Evolutionary conservation across 2,888 invertebrate species (phyloP).

Genomic region (Mythimna ferrago): DNA sequence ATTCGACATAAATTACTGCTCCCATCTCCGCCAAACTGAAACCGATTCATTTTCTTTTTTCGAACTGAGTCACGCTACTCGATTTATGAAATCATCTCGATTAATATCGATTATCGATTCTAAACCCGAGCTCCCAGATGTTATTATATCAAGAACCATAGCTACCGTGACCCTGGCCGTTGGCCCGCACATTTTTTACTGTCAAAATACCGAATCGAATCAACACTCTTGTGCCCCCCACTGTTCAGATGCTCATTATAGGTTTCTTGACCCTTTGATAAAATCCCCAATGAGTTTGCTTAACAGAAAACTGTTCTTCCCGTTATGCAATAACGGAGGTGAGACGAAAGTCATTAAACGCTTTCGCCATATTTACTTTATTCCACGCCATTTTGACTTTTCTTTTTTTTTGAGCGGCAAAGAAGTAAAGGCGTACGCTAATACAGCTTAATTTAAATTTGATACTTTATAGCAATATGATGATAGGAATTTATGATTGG

Average conservation of each 20-base stretch:
- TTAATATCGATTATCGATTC: constrained; percentile 52
- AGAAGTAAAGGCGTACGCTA: constrained; percentile 61
- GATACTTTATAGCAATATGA: constrained; percentile 71
- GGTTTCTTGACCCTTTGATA: constrained; percentile 64
- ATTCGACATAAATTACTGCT: background rate
- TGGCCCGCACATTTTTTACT: constrained; percentile 63
- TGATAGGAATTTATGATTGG: constrained; percentile 67
- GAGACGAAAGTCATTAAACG: constrained; percentile 76
- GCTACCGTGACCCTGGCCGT: constrained; percentile 62
- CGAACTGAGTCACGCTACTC: constrained; percentile 24
- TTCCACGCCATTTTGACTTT: constrained; percentile 57
- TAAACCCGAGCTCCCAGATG: constrained; percentile 43
- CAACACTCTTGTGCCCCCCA: constrained; percentile 61
- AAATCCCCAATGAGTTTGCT: constrained; percentile 62
- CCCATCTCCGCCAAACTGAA: background rate
- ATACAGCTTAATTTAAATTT: constrained; percentile 79
- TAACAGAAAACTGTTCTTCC: constrained; percentile 68
- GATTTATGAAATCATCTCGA: constrained; percentile 47
- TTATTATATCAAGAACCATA: constrained; percentile 47
- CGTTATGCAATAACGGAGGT: constrained; percentile 77
- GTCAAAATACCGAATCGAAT: constrained; percentile 64
- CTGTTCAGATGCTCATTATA: constrained; percentile 55
- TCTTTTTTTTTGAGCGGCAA: constrained; percentile 59
- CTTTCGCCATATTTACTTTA: constrained; percentile 64
- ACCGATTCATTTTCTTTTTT: constrained; percentile 17